These are phyloP conservation scores for Hyaena hyaena DNA, from an alignment of 2,113 vertebrate genomes.

Conservation along the genomic window DNA sequence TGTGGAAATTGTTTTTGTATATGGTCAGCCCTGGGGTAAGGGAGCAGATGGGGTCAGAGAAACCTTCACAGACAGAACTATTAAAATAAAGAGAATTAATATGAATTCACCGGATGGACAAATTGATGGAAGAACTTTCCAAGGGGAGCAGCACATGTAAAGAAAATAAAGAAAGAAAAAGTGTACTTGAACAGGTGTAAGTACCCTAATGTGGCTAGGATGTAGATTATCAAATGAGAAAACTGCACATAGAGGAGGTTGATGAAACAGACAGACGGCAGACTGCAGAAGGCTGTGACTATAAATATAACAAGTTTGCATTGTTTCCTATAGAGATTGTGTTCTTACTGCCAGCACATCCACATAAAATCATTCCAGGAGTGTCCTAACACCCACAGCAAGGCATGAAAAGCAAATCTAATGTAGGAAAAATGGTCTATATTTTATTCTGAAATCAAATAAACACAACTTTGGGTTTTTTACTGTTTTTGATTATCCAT, in stretches of 20 bases:
- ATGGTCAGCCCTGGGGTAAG: background rate
- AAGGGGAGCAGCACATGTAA: background rate
- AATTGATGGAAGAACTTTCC: background rate
- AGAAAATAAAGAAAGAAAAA: background rate
- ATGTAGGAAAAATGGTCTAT: background rate
- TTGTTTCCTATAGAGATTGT: background rate
- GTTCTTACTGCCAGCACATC: background rate
- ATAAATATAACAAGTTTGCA: background rate
- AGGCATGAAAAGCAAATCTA: background rate
- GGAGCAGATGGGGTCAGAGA: background rate
- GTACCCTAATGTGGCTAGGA: background rate
- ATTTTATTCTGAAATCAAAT: background rate
- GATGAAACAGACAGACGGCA: background rate
- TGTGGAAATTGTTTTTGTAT: background rate
- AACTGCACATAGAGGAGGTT: background rate
- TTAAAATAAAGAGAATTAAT: background rate
- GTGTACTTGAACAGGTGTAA: background rate
- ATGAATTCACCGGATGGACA: background rate
- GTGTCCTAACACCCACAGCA: background rate
- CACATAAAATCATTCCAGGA: background rate
- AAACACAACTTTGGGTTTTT: background rate
- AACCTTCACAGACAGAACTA: background rate
- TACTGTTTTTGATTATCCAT: background rate
- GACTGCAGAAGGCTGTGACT: background rate
- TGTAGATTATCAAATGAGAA: background rate